Evolutionary conservation across 1,140 invertebrate species (phyloP).

Genomic region (Pseudomyrmex pallidus): DNA sequence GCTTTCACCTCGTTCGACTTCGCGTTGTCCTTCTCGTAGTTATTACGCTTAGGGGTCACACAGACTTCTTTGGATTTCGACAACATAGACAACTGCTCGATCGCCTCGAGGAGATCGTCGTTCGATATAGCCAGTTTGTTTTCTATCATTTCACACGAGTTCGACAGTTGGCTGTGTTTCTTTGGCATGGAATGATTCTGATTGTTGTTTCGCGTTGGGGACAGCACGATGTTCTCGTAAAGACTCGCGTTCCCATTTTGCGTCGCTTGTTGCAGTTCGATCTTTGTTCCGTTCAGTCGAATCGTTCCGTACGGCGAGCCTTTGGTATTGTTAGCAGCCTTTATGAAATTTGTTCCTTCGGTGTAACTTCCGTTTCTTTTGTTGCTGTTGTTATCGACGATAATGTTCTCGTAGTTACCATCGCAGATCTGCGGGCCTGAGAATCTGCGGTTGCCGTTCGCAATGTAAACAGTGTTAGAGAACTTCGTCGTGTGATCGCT

Average conservation of each 20-base stretch:
- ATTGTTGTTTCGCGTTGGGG: constrained; percentile 69
- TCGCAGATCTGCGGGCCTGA: constrained; percentile 72
- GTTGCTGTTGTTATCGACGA: constrained; percentile 62
- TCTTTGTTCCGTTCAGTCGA: constrained; percentile 70
- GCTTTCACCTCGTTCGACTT: constrained; percentile 86
- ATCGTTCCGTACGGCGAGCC: constrained; percentile 71
- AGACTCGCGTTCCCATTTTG: constrained; percentile 78
- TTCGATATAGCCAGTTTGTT: constrained; percentile 85
- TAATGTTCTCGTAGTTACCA: constrained; percentile 79
- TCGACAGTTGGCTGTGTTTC: constrained; percentile 72
- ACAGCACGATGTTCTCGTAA: constrained; percentile 79
- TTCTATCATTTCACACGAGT: constrained; percentile 81
- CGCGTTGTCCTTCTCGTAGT: constrained; percentile 83
- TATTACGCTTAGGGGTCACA: constrained; percentile 82
- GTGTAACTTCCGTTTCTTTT: not conserved
- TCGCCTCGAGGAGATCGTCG: constrained; percentile 84
- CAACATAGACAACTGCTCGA: constrained; percentile 82
- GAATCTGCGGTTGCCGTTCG: constrained; percentile 67
- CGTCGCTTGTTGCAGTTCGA: constrained; percentile 46
- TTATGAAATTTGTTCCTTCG: not conserved
- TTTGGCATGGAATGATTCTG: constrained; percentile 73
- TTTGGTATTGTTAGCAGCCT: constrained; percentile 25
- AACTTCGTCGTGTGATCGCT: constrained; percentile 76
- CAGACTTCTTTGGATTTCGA: constrained; percentile 79
- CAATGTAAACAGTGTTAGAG: constrained; percentile 66